A percentile compares a stretch with the other conserved stretches of the same genome.
phyloP scores from a whole-genome alignment of 1,140 invertebrate genomes.

The Drosophila nebulosa region DNA sequence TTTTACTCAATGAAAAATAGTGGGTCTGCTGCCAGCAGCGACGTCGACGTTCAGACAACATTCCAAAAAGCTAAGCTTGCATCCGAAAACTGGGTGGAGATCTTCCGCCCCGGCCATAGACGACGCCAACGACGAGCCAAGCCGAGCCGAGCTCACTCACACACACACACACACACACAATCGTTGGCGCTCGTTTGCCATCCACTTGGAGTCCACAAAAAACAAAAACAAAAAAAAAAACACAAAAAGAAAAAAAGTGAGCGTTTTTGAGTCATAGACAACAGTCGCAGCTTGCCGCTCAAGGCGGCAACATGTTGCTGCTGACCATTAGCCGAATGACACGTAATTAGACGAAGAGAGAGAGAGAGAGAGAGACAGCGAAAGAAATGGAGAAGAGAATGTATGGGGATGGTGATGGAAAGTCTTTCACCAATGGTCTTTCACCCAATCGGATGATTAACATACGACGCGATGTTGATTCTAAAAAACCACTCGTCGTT shows the following conservation, averaged over 20 bases:
- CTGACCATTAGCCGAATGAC: not conserved
- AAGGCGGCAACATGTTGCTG: slow-evolving; percentile 28
- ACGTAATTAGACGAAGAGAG: not conserved
- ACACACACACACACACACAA: not conserved
- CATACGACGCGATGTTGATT: slow-evolving; percentile 49
- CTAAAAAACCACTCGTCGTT: slow-evolving; percentile 1
- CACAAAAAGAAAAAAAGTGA: slow-evolving; percentile 52
- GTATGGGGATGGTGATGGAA: slow-evolving; percentile 49
- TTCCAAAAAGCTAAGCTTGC: slow-evolving; percentile 62
- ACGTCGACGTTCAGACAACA: slow-evolving; percentile 41
- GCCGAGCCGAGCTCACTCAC: slow-evolving; percentile 21
- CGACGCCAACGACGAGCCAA: not conserved
- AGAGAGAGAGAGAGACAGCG: not conserved
- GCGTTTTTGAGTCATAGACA: slow-evolving; percentile 42
- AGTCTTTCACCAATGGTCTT: slow-evolving; percentile 62
- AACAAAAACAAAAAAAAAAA: too few relatives aligned
- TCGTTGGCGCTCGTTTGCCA: slow-evolving; percentile 22
- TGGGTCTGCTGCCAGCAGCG: slow-evolving; percentile 12
- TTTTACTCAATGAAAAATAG: slow-evolving; percentile 76
- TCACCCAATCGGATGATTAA: slow-evolving; percentile 67
- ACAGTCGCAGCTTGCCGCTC: slow-evolving; percentile 54
- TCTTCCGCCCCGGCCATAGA: slow-evolving; percentile 76
- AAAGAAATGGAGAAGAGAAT: slow-evolving; percentile 19
- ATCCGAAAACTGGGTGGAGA: slow-evolving; percentile 81
- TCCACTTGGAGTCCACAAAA: slow-evolving; percentile 57